These are phyloP conservation scores for Adelognathus sp. DNA, from an alignment of 2,888 invertebrate species.

Conservation along the genomic window DNA sequence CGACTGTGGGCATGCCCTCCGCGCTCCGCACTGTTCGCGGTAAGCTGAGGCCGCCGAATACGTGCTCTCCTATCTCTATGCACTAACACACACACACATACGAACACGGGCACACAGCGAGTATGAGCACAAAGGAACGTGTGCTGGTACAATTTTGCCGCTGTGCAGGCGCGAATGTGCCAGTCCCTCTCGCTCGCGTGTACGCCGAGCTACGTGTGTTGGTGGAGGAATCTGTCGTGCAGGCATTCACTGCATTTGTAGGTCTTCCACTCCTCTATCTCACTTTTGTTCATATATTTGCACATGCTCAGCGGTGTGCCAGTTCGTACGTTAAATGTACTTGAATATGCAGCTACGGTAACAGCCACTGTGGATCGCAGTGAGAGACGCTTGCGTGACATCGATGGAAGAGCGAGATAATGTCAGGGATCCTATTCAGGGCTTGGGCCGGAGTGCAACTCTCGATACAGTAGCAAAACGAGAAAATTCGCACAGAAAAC, in stretches of 20 bases:
- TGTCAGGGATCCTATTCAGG: conserved; percentile 17
- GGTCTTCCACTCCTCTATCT: neutral
- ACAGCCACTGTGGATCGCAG: neutral
- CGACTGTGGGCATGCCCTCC: conserved; percentile 33
- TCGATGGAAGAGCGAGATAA: conserved; percentile 38
- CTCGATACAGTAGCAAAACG: conserved; percentile 14
- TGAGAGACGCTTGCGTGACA: conserved; percentile 25
- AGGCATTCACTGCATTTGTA: conserved; percentile 14
- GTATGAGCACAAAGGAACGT: neutral
- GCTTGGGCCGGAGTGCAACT: conserved; percentile 9
- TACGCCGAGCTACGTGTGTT: neutral
- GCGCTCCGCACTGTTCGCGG: conserved; percentile 1
- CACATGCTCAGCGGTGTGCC: neutral
- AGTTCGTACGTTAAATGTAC: conserved; percentile 21
- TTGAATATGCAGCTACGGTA: conserved; percentile 7
- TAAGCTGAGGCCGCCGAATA: conserved; percentile 37
- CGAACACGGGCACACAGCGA: neutral
- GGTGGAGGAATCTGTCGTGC: neutral
- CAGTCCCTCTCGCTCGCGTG: neutral
- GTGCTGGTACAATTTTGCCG: neutral
- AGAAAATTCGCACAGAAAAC: no score
- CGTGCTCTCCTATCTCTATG: conserved; percentile 31
- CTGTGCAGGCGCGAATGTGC: neutral
- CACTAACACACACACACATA: neutral
- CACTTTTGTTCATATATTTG: neutral